Base-by-base conservation (phyloP, 2,113 vertebrate species). In the Nannobrachium achirus region DNA sequence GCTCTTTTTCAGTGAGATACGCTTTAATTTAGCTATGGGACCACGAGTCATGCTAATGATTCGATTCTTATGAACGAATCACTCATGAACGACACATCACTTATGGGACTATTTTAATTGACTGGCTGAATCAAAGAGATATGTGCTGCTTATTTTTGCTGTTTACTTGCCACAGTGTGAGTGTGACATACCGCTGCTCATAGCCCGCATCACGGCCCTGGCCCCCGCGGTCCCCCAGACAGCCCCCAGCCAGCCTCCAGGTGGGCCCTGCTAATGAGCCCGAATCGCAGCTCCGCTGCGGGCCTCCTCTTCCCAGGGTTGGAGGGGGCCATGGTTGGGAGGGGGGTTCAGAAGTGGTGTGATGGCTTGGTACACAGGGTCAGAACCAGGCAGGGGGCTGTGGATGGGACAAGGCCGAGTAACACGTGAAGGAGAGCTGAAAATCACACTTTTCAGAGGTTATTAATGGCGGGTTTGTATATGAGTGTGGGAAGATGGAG, bases 191-290 rank as follows among this genome's bases (percentile, higher is more conserved):
- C 78, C 65, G 83, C 89, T 86, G 67, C 92, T 91, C 90, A 82
- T 90, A 89, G 85, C 89, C 88, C 89, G 81, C 68, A 95, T 95
- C 92, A 95, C 94, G 93, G 93, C 87, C 84, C 83, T 14, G 76
- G 82, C 80, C 90, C 89, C 88, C 1, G 69, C 73, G 49, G 88
- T 88, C 80, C 84, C 80, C 82, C 87, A 74, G 60, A 88, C 86
- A 14, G 89, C 82, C 87, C 86, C 86, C 89, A 77, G 58, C 89
- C 87, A 6, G 89, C 86, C 94, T 93, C 93, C 93, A 89, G 95
- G 94, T 93, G 94, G 87, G 85, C 88, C 70, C 92, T 70, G 82
- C 91, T 96, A 96, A 96, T 96, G 94, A 96, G 93, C 76, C 79
- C 71, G 90, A 88, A 79, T 86, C 86, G 14, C 71, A 90, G 80